Percentiles rank a stretch among this genome's conserved stretches.
These are phyloP conservation scores for Drosophila leonis DNA, from an alignment of 2,888 invertebrate genomes.

Conservation along the genomic window DNA sequence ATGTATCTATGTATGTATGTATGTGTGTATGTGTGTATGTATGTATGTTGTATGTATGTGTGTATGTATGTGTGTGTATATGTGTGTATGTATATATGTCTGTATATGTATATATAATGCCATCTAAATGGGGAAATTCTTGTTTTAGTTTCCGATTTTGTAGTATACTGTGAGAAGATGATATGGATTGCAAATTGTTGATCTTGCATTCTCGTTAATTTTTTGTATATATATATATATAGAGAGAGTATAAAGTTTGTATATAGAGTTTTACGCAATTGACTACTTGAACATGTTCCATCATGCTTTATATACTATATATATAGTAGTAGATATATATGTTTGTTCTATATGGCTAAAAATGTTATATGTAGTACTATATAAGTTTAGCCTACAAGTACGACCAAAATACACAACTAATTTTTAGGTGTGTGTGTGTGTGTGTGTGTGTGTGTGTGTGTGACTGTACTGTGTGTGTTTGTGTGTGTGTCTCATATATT, in stretches of 20 bases:
- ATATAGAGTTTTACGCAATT: slow-evolving; percentile 63
- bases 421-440: slow-evolving; percentile 26
- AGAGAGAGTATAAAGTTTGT: slow-evolving; percentile 25
- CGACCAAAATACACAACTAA: slow-evolving; percentile 48
- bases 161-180: slow-evolving; percentile 48
- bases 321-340: slow-evolving; percentile 41
- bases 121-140: slow-evolving; percentile 34
- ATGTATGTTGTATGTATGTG: slow-evolving; percentile 50
- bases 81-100: slow-evolving; percentile 28
- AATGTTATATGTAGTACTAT: slow-evolving; percentile 40
- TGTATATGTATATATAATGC: slow-evolving; percentile 32
- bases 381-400: slow-evolving; percentile 60
- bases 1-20: slow-evolving; percentile 59
- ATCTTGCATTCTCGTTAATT: slow-evolving; percentile 50
- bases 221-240: slow-evolving; percentile 29
- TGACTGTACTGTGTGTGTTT: slow-evolving; percentile 17
- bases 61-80: too few species aligned
- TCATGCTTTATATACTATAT: slow-evolving; percentile 64
- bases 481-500: slow-evolving; percentile 41
- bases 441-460: slow-evolving; percentile 12
- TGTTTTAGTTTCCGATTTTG: neutral
- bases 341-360: slow-evolving; percentile 43
- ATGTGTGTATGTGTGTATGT: slow-evolving; percentile 68
- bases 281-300: slow-evolving; percentile 75
- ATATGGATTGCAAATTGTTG: slow-evolving; percentile 54